Conservation (phyloP, 2,797 vertebrate genomes). For the Lepus townsendii region DNA sequence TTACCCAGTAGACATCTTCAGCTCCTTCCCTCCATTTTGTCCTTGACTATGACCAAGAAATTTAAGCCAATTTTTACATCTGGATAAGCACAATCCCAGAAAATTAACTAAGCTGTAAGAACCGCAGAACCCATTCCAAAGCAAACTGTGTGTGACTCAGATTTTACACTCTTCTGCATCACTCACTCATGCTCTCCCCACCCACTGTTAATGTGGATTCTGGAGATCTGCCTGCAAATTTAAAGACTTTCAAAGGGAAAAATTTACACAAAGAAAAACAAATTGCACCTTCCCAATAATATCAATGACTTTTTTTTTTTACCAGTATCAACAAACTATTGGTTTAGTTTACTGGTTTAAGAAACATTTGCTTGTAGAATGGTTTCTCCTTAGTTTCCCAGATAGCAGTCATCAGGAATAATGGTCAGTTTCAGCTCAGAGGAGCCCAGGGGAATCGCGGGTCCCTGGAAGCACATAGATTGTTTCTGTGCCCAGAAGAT, state of each 20-base stretch:
- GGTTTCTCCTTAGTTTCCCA: not conserved
- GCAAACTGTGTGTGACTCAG: not conserved
- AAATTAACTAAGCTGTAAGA: conserved; percentile 16
- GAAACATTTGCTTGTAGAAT: not conserved
- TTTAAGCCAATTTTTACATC: not conserved
- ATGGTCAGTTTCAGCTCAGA: not conserved
- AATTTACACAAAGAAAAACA: not conserved
- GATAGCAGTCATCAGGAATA: not conserved
- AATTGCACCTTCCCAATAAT: not conserved
- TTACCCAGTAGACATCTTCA: not conserved
- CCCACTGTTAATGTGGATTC: not conserved
- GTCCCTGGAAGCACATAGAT: not conserved
- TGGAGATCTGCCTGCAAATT: not conserved
- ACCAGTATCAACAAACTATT: not conserved
- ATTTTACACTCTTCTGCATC: not conserved
- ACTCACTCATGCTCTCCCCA: not conserved
- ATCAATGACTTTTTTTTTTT: not conserved
- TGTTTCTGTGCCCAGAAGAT: not conserved
- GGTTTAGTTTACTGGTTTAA: not conserved
- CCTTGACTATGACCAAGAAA: not conserved
- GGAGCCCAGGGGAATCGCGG: not conserved
- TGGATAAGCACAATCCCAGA: not conserved
- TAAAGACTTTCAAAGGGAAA: not conserved
- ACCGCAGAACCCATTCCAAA: not conserved
- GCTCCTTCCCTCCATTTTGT: not conserved